Conservation (phyloP, 2,113 vertebrate genomes). For the Bubalus kerabau region DNA sequence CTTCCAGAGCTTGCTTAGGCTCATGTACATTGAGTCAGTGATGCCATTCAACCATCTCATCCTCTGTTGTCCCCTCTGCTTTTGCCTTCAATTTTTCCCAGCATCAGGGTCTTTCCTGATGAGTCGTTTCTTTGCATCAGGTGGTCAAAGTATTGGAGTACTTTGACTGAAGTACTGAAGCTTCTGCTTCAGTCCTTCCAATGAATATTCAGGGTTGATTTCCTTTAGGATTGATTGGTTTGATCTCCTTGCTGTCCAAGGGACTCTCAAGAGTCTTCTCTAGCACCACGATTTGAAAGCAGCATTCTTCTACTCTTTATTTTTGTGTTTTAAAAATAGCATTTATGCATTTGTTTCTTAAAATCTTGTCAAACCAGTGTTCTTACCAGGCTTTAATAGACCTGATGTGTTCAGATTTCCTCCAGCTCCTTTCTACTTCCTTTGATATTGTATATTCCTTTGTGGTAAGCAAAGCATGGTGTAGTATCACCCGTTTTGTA, state of each 20-base stretch:
- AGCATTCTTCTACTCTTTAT: not conserved
- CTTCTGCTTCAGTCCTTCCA: not conserved
- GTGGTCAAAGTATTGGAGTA: not conserved
- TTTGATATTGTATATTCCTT: not conserved
- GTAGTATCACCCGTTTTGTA: not conserved
- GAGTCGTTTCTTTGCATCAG: not conserved
- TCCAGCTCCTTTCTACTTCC: not conserved
- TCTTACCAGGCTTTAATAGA: not conserved
- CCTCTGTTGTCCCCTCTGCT: not conserved
- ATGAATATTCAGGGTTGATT: not conserved
- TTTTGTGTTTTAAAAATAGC: not conserved
- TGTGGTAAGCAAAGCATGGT: not conserved
- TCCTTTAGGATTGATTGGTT: not conserved
- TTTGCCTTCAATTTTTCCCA: not conserved
- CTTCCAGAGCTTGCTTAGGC: not conserved
- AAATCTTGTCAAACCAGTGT: not conserved
- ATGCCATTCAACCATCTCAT: not conserved
- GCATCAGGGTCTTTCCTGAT: not conserved
- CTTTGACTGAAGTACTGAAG: not conserved
- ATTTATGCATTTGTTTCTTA: not conserved
- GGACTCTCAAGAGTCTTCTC: not conserved
- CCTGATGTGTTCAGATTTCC: not conserved
- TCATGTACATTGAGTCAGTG: not conserved
- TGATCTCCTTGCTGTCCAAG: not conserved
- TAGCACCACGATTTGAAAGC: not conserved